Base-by-base conservation (phyloP, 64 coral and sea anemone species). In the Montipora foliosa region DNA sequence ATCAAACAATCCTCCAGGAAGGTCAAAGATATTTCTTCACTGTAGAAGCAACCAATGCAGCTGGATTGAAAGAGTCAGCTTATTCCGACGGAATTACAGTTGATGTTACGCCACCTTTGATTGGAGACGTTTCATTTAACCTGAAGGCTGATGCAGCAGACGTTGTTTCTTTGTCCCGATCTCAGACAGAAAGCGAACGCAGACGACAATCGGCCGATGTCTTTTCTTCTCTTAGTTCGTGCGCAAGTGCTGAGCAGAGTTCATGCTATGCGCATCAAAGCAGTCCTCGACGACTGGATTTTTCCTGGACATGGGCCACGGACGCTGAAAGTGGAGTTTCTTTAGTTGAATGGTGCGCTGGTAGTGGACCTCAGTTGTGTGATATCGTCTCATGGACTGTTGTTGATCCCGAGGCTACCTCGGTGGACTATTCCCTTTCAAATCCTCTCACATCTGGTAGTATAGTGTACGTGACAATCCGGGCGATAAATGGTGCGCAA, bases 51-150 rank as follows among this genome's bases (percentile, higher is more conserved):
- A 96, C 78, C 17, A 98, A 98, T 70, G 87, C 76, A 17, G 91
- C 90, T 17, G 94, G 92, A 47, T 61, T 94, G 12, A 94, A 79
- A 49, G 37, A 69, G 16, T 17, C 64, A 21, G 58, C 82, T 7
- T 91, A 52, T 21, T 98, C 97, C 47, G 97, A 98, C 81, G 97
- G 97, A 14, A 62, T 98, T 22, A 94, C 84, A 62, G 75, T 98
- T 15, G 97, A 98, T 45, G 81, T 47, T 53, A 94, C 66, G 29
- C 82, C 88, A 62, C 94, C 97, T 44, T 5, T 66, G 2, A 72
- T 93, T 1, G 88, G 76, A 6, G 82, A 47, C 47, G 19, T 98
- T 72, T 53, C 67, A 21, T 44, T 48, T 52, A 19, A 6, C 8
- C 37, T 51, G 4, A 74, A 67, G 66, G 48, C 8, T 44, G 78